These are phyloP conservation scores for Gryllus bimaculatus DNA, from an alignment of 1,140 invertebrate genomes.

Conservation along the genomic window DNA sequence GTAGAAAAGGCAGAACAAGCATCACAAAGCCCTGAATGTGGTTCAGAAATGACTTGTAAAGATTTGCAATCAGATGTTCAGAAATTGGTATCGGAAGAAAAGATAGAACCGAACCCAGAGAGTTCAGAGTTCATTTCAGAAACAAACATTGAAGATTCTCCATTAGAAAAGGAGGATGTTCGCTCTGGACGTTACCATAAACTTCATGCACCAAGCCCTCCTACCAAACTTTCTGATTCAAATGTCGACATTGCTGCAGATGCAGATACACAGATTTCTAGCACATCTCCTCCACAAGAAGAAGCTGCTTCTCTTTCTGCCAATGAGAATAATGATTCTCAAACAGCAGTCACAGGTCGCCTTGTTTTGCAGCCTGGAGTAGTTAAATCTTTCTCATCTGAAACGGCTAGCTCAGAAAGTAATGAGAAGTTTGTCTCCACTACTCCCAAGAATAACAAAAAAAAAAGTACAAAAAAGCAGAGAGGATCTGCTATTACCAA, in stretches of 20 bases:
- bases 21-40: not conserved
- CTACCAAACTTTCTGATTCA: constrained; percentile 16
- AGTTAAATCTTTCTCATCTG: constrained; percentile 12
- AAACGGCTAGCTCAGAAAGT: not conserved
- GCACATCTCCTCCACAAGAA: not conserved
- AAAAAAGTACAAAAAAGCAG: constrained; percentile 10
- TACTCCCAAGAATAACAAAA: constrained; percentile 9
- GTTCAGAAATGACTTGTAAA: not conserved
- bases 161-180: constrained; percentile 21
- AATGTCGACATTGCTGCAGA: not conserved
- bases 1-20: too few species aligned
- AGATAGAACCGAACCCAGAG: not conserved
- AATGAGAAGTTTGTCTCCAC: constrained; percentile 14
- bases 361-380: constrained; percentile 22
- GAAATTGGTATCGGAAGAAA: too few species aligned
- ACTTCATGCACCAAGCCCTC: constrained; percentile 34
- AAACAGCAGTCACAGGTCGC: constrained; percentile 16
- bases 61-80: too few species aligned
- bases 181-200: constrained; percentile 38
- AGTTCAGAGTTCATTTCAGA: not conserved
- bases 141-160: not conserved
- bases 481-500: constrained; percentile 12
- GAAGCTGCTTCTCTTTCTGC: not conserved
- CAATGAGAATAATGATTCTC: not conserved
- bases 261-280: not conserved